These are phyloP conservation scores for Oegoconia quadripuncta DNA, from an alignment of 2,888 invertebrate genomes.

Conservation along the genomic window DNA sequence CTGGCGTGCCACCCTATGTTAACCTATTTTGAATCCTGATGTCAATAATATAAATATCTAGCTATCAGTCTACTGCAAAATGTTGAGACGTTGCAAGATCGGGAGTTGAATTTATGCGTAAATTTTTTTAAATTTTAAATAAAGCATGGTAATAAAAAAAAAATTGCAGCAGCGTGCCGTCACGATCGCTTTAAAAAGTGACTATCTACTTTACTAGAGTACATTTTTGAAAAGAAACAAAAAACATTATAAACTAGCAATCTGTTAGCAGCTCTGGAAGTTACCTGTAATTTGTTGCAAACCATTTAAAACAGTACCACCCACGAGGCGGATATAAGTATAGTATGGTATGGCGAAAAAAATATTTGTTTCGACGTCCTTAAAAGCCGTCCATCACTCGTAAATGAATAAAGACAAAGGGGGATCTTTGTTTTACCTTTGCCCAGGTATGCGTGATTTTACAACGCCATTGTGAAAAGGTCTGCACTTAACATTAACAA, in stretches of 20 bases:
- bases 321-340: slow-evolving; percentile 44
- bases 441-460: slow-evolving; percentile 43
- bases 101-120: too few relatives aligned
- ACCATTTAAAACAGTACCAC: slow-evolving; percentile 35
- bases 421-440: slow-evolving; percentile 51
- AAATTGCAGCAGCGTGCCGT: slow-evolving; percentile 44
- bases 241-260: slow-evolving; percentile 43
- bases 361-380: slow-evolving; percentile 23
- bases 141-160: neutral
- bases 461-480: slow-evolving; percentile 36
- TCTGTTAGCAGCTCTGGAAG: slow-evolving; percentile 43
- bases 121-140: neutral
- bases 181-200: slow-evolving; percentile 47
- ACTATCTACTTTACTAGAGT: slow-evolving; percentile 4
- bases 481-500: slow-evolving; percentile 28
- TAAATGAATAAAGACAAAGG: slow-evolving; percentile 39
- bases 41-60: too few relatives aligned
- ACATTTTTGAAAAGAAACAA: slow-evolving; percentile 14
- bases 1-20: too few relatives aligned
- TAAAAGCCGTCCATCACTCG: slow-evolving; percentile 26
- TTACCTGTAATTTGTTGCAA: slow-evolving; percentile 9
- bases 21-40: too few relatives aligned
- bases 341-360: slow-evolving; percentile 13
- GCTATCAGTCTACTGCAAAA: too few relatives aligned
- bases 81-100: too few relatives aligned